phyloP scores from a whole-genome alignment of 2,888 invertebrate species.

The Parnassius smintheus region DNA sequence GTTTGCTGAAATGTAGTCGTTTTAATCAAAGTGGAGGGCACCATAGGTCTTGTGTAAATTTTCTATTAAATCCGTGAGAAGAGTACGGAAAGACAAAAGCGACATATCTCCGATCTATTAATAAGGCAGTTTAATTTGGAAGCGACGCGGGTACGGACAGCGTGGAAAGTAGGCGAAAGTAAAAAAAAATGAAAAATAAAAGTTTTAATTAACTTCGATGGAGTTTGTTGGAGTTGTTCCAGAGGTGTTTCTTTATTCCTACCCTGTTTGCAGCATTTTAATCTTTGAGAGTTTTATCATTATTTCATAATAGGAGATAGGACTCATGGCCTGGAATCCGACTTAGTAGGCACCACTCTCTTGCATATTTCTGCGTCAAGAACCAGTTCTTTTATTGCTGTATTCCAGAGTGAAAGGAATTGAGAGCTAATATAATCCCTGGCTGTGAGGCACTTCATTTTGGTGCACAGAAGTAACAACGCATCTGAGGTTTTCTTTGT shows the following conservation, averaged over 20 bases:
- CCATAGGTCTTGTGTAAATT: constrained; percentile 68
- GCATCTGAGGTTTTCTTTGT: no score
- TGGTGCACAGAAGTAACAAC: no score
- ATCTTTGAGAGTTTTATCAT: constrained; percentile 2
- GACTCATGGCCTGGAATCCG: no score
- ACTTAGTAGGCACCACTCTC: no score
- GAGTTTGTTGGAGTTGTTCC: constrained; percentile 23
- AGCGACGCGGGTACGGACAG: constrained; percentile 36
- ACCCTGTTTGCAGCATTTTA: constrained; percentile 17
- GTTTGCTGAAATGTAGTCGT: constrained; percentile 56
- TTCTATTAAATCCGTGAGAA: constrained; percentile 73
- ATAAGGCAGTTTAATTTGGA: constrained; percentile 75
- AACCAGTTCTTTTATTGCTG: no score
- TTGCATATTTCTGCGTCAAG: no score
- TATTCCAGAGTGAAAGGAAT: no score
- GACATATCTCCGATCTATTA: constrained; percentile 78
- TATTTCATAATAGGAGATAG: not conserved
- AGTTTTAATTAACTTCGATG: constrained; percentile 34
- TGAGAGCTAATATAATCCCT: no score
- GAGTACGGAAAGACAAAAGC: constrained; percentile 64
- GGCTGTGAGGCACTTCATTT: no score
- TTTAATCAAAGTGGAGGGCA: constrained; percentile 65
- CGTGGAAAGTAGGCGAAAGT: constrained; percentile 30
- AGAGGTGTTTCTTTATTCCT: constrained; percentile 11
- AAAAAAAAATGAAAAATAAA: constrained; percentile 29